phyloP scores from a whole-genome alignment of 1,140 invertebrate genomes.

The Heliconius himera region DNA sequence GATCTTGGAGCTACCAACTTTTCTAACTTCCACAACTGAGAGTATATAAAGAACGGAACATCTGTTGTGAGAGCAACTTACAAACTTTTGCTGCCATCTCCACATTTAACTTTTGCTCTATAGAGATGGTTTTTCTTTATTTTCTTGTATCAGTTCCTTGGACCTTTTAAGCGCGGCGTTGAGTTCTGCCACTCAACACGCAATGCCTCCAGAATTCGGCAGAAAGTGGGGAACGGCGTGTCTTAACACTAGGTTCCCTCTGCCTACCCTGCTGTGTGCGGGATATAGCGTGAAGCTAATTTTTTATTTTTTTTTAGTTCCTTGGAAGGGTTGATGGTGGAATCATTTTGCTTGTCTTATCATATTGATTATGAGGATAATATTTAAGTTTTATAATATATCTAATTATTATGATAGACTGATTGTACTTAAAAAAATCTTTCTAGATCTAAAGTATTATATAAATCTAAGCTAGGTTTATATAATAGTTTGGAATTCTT shows the following conservation, averaged over 20 bases:
- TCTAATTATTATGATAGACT: neutral
- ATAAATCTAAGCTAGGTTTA: too few species aligned
- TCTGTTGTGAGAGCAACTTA: constrained; percentile 14
- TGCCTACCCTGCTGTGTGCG: too few species aligned
- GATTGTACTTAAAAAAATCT: too few species aligned
- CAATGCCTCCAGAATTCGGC: too few species aligned
- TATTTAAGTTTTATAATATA: neutral
- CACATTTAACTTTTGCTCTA: constrained; percentile 14
- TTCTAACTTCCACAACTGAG: neutral
- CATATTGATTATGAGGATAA: neutral
- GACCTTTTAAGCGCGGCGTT: too few species aligned
- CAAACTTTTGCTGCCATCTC: constrained; percentile 10
- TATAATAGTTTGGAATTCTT: too few species aligned
- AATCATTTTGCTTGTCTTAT: constrained; percentile 6
- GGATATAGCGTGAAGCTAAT: too few species aligned
- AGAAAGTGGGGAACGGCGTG: too few species aligned
- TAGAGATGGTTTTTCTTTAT: constrained; percentile 10
- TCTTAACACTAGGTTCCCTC: too few species aligned
- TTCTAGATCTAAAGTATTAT: too few species aligned
- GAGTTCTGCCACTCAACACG: too few species aligned
- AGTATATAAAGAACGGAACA: constrained; percentile 12
- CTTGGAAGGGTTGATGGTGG: constrained; percentile 6
- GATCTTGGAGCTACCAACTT: neutral
- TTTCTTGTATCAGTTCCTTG: constrained; percentile 6
- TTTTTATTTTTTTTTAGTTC: too few species aligned